phyloP scores from a whole-genome alignment of 1,140 invertebrate genomes.

The Delia radicum region DNA sequence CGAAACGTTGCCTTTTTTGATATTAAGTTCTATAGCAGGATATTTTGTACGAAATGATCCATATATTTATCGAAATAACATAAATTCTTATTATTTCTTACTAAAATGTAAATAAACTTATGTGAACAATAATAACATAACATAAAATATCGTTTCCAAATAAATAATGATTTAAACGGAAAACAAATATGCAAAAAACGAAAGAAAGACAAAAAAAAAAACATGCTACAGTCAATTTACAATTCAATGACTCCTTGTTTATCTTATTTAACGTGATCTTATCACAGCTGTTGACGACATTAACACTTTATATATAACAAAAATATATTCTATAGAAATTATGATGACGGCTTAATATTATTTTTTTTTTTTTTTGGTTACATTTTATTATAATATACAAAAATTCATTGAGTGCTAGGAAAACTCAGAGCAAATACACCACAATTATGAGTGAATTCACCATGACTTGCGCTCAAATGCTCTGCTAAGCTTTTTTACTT shows the following conservation, averaged over 20 bases:
- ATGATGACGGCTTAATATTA: background rate
- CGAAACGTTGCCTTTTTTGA: too few relatives aligned
- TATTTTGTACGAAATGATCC: too few relatives aligned
- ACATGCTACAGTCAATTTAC: background rate
- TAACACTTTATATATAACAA: slow-evolving; percentile 2
- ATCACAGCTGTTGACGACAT: slow-evolving; percentile 16
- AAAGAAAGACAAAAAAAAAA: background rate
- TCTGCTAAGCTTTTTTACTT: background rate
- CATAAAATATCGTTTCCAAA: too few relatives aligned
- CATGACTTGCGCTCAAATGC: background rate
- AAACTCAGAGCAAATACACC: background rate
- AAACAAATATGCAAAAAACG: background rate
- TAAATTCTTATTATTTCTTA: too few relatives aligned
- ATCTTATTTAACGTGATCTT: slow-evolving; percentile 1
- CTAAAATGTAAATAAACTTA: too few relatives aligned
- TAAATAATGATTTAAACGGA: too few relatives aligned
- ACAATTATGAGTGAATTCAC: background rate
- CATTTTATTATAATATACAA: background rate
- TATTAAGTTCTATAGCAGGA: too few relatives aligned
- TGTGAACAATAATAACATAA: too few relatives aligned
- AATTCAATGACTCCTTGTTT: background rate
- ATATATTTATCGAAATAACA: too few relatives aligned
- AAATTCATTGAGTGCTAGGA: background rate
- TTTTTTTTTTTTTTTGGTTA: too few relatives aligned
- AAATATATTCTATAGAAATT: background rate